Evolutionary conservation across 2,113 vertebrate species (phyloP), one percentile per base, ranked within the genome.

Genomic region (Cyprinodon tularosa): DNA sequence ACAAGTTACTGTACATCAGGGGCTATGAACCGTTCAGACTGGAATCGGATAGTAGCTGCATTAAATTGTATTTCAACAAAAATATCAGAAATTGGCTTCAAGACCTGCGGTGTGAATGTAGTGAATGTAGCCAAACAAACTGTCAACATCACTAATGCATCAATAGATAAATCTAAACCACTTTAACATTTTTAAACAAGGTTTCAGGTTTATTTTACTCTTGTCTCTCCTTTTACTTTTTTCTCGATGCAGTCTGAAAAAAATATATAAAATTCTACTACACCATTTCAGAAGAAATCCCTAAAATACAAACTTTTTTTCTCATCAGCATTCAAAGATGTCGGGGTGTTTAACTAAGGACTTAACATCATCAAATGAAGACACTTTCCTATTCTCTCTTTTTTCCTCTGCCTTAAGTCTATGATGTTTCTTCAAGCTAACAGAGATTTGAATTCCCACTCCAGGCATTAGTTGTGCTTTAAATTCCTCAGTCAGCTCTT

Each of bases 401-500:
- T 63, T 39, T 37, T 13, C 14, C 15, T 5, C 62, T 39, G 36
- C 36, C 29, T 63, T 38, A 63, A 14, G 38, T 63, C 62, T 38
- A 14, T 17, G 38, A 63, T 36, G 62, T 39, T 38, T 63, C 37
- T 13, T 36, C 36, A 14, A 63, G 38, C 36, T 38, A 38, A 38
- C 38, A 37, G 36, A 17, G 62, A 63, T 68, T 53, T 53, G 67
- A 50, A 50, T 37, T 39, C 36, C 53, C 36, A 57, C 37, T 68
- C 6, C 29, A 38, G 45, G 36, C 36, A 39, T 68, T 39, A 39
- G 47, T 50, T n/a, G 67, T 37, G 17, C 17, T 68, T 39, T 12
- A 17, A 37, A 53, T 11, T 20, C 36, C 67, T 53, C 67, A 39
- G 48, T 68, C 67, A 68, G 48, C 67, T 57, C 29, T 48, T 68